phyloP scores from a whole-genome alignment of 1,140 invertebrate species.

The Drosophila lowei region DNA sequence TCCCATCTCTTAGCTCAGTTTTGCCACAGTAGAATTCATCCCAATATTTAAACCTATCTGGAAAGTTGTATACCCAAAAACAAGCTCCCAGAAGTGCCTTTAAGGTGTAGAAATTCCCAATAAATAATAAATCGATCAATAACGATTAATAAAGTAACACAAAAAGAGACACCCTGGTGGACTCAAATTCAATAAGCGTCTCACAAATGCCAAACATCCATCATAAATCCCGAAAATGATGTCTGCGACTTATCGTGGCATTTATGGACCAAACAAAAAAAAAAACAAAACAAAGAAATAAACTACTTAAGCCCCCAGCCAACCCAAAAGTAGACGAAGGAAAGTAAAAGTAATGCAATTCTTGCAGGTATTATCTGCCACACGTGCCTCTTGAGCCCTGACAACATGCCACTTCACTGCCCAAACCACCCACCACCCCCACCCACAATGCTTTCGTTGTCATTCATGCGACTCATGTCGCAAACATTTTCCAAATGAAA shows the following conservation, averaged over 20 bases:
- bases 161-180: no score
- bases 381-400: constrained; percentile 50
- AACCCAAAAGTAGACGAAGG: neutral
- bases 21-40: no score
- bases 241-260: constrained; percentile 28
- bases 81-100: no score
- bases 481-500: constrained; percentile 63
- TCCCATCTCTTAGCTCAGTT: no score
- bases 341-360: constrained; percentile 61
- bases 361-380: constrained; percentile 57
- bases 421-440: no score
- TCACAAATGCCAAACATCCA: no score
- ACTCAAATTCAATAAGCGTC: no score
- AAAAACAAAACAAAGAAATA: constrained; percentile 50
- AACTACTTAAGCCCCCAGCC: constrained; percentile 4
- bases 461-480: constrained; percentile 63
- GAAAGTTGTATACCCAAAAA: no score
- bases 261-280: constrained; percentile 44
- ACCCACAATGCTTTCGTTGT: neutral
- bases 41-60: no score
- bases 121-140: no score
- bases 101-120: no score
- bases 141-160: no score
- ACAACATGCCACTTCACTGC: neutral
- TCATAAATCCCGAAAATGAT: constrained; percentile 7